Base-by-base conservation (phyloP, 2,888 invertebrate genomes). In the Coremacera marginata region DNA sequence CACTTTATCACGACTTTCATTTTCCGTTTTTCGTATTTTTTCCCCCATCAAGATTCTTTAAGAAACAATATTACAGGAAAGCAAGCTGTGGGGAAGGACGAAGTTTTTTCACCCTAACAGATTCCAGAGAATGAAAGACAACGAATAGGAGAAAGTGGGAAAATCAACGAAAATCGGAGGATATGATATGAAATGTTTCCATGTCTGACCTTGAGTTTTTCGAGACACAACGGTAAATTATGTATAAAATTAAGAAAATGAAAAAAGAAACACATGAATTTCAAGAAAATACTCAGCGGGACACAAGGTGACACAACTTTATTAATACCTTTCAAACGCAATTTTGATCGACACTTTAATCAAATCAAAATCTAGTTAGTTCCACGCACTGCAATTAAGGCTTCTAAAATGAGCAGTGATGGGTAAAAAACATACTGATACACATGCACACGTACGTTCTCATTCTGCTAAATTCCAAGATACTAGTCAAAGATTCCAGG, bases 201-300 rank as follows among this genome's bases (percentile, higher is more conserved):
- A 74, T 62, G 76, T 74, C 78, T 79, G 82, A 82, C 82, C 81
- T 82, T 82, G 82, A 82, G 80, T 75, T 79, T 79, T 80, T 71
- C 71, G 68, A 78, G 44, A 70, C 52, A 22, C 31, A 34, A 44
- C 44, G 44, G 44, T 44, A 44, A 44, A 44, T 44, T 44, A 44
- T 44, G 44, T 44, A 44, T 11, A 44, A 75, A 63, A 49, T n/a
- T 16, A 19, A 73, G 16, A 19, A 5, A 19, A 31, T 19, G 34
- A 19, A 52, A 52, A 37, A 31, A 22, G 44, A 72, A n/a, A n/a
- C 8, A 55, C 31, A 65, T 19, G 57, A 44, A 31, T 25, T 44
- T 11, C 44, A 44, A 44, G 14, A 44, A 44, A 14, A 44, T 2
- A 44, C 44, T 44, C 44, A 14, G 14, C 7, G 44, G 44, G 44